Percentiles rank a stretch among this genome's conserved stretches.
Conservation (phyloP, 2,797 vertebrate genomes). For the Picus viridis region DNA sequence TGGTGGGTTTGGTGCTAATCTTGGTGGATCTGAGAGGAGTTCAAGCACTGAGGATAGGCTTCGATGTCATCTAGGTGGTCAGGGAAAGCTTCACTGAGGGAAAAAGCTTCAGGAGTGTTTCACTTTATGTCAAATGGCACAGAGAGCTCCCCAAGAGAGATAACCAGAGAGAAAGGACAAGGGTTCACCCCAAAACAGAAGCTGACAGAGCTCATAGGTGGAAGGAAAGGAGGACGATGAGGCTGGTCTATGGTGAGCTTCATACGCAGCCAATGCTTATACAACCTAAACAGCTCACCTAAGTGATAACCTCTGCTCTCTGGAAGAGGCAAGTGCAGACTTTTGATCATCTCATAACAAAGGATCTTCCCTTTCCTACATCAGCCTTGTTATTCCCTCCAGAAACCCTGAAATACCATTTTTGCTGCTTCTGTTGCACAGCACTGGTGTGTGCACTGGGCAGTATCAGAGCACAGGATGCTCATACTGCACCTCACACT, state of each 20-base stretch:
- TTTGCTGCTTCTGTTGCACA: not conserved
- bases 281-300: rapidly evolving
- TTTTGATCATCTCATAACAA: not conserved
- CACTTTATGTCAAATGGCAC: not conserved
- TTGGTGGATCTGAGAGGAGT: not conserved
- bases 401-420: rapidly evolving
- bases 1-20: not conserved
- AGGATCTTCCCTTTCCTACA: not conserved
- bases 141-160: not conserved
- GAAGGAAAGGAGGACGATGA: not conserved
- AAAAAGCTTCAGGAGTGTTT: not conserved
- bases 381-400: not conserved
- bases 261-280: rapidly evolving
- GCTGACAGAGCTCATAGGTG: not conserved
- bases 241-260: rapidly evolving
- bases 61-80: rapidly evolving
- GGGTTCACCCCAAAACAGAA: not conserved
- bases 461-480: not conserved
- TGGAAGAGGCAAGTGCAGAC: not conserved
- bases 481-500: not conserved
- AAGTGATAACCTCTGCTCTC: not conserved
- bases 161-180: not conserved
- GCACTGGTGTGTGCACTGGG: rapidly evolving
- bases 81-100: not conserved
- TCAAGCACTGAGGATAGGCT: not conserved